These are phyloP conservation scores for Dusona sp. DNA, from an alignment of 2,888 invertebrate genomes.

Conservation along the genomic window DNA sequence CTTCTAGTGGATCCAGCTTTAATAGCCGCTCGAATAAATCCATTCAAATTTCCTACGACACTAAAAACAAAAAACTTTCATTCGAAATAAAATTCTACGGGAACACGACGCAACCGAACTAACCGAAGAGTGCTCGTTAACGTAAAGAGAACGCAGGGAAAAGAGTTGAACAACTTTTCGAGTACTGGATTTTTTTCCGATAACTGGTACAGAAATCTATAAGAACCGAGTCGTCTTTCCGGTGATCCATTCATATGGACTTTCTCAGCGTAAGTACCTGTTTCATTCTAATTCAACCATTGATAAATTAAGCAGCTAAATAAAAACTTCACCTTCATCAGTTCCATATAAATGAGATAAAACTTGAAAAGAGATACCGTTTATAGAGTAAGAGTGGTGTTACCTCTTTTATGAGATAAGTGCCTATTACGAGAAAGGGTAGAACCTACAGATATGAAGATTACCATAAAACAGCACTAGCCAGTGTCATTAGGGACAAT, in stretches of 20 bases:
- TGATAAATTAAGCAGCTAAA: background rate
- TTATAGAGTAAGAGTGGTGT: too few species aligned
- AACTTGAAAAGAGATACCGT: too few species aligned
- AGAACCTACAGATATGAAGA: too few species aligned
- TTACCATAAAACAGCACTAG: too few species aligned
- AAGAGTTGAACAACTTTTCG: background rate
- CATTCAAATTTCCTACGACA: background rate
- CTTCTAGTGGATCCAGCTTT: background rate
- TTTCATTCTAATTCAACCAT: background rate
- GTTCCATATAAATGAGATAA: too few species aligned
- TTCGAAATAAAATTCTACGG: background rate
- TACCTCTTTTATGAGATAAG: too few species aligned
- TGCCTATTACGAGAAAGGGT: too few species aligned
- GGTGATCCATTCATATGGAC: background rate
- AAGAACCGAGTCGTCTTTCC: background rate
- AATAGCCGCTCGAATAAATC: background rate
- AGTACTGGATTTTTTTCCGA: background rate
- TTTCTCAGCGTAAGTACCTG: background rate
- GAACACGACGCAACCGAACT: too few species aligned
- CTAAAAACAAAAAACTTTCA: background rate
- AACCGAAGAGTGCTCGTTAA: slow-evolving; percentile 15
- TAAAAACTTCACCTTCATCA: too few species aligned
- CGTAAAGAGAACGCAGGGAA: background rate
- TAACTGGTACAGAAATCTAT: background rate
- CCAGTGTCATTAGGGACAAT: too few species aligned